Evolutionary conservation across 2,888 invertebrate species (phyloP), one percentile per base, ranked within the genome.

Genomic region (Agrotis puta): DNA sequence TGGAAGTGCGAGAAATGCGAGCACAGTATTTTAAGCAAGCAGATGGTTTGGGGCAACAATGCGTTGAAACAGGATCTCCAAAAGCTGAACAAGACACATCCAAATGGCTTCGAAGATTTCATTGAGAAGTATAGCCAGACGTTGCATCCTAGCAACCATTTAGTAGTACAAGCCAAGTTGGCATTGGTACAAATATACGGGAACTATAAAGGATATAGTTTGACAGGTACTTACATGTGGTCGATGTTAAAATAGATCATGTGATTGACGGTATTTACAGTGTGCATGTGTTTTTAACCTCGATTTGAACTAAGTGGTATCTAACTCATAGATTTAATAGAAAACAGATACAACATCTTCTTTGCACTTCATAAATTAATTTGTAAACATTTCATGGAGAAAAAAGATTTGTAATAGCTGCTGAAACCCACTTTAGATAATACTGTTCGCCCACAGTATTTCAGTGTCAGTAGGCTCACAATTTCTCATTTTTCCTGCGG

Each of bases 131-230:
- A 97, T 85, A 96, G 96, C 64, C 95, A 96, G 67, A 96, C 97
- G 9, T 89, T 98, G 67, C 98, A 98, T 89, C 96, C 97, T 1
- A 97, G 94, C 53, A 98, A 98, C 85, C 97, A 97, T 85, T 97
- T 98, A 82, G 94, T 97, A 0, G 90, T 98, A 22, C 97, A 97
- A 88, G 97, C 97, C 1, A 98, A 98, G 88, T 97, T 97, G 88
- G 97, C 97, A 4, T 92, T 98, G 48, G 94, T 97, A 61, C 98
- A 98, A 89, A 95, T 98, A 78, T 98, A 98, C 88, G 97, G 97
- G 73, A 97, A 97, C 89, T 92, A 93, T 9, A 94, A 96, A 70
- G 97, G 97, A 82, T 97, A 96, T 85, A 87, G 88, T 47, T 92
- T 97, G 82, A 86, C 95, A 87, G 97, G 97, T 97, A 91, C 85